Base-by-base conservation (phyloP, 2,888 invertebrate genomes). In the Dichetophora obliterata region DNA sequence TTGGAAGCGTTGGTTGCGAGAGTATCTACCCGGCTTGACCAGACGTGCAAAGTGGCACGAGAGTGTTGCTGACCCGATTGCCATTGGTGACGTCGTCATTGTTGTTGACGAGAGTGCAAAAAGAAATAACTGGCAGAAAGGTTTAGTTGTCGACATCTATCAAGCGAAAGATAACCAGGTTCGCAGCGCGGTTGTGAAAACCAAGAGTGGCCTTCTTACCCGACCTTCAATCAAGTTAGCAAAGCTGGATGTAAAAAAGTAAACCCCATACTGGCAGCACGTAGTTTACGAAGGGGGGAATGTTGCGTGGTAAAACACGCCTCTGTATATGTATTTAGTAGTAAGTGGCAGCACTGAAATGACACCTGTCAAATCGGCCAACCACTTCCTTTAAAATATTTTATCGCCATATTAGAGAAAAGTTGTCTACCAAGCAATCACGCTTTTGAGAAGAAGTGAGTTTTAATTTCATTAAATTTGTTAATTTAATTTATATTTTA, bases 91-190 rank as follows among this genome's bases (percentile, higher is more conserved):
- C 57, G 76, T 78, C 19, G 79, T 79, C 11, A 76, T 79, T 14
- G 72, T 79, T 19, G 79, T 79, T 1, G 80, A 80, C 61, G 77
- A 79, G 24, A 70, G 65, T 31, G 11, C 75, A 9, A 76, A 76
- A 31, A 16, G 77, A 37, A 78, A 76, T 48, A 78, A 65, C 5
- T 79, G 76, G 78, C 57, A 19, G 54, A 75, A 76, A 57, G 80
- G 80, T 19, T 37, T 68, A 3, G 54, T 80, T 3, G 50, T 79
- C 11, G 77, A 79, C 70, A 73, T 81, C 31, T 31, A 5, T 31
- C 31, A 5, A 4, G 31, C 31, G 27, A 71, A 70, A 34, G 54
- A 54, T 8, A 78, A 68, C 3, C 75, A 71, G 22, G 77, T 78
- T 63, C 37, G 37, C 37, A 37, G 37, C 8, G 37, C 37, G 6